phyloP scores from a whole-genome alignment of 2,113 vertebrate species.

The Microtus richardsoni region DNA sequence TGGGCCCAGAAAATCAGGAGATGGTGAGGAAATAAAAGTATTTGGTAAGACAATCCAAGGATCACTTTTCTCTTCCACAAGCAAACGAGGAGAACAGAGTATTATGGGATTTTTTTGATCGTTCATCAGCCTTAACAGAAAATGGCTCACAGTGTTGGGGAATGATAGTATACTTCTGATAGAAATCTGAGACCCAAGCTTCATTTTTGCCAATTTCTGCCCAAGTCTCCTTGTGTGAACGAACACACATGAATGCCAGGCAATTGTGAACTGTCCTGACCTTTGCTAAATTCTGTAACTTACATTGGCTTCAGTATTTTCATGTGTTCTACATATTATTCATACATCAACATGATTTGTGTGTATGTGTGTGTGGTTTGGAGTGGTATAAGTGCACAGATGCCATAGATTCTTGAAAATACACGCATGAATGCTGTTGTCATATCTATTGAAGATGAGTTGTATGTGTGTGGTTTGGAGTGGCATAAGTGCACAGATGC shows the following conservation, averaged over 20 bases:
- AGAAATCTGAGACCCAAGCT: neutral
- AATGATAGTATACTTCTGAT: neutral
- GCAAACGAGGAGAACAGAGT: neutral
- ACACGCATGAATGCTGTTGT: neutral
- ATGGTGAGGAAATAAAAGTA: neutral
- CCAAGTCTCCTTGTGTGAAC: neutral
- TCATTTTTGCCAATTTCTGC: neutral
- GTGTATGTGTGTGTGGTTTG: neutral
- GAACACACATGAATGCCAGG: neutral
- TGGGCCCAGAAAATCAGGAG: neutral
- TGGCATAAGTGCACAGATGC: neutral
- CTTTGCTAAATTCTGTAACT: slow-evolving; percentile 7
- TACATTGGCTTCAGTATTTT: neutral
- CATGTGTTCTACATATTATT: neutral
- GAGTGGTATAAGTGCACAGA: neutral
- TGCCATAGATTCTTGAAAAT: neutral
- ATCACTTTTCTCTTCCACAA: neutral
- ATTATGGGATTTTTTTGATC: neutral
- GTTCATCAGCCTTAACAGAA: neutral
- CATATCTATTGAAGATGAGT: neutral
- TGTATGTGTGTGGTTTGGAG: neutral
- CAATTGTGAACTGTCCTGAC: neutral
- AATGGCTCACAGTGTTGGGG: neutral
- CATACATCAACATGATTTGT: neutral
- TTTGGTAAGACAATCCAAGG: neutral